phyloP scores from a whole-genome alignment of 2,797 vertebrate species.

The Percopsis omiscomaycus region DNA sequence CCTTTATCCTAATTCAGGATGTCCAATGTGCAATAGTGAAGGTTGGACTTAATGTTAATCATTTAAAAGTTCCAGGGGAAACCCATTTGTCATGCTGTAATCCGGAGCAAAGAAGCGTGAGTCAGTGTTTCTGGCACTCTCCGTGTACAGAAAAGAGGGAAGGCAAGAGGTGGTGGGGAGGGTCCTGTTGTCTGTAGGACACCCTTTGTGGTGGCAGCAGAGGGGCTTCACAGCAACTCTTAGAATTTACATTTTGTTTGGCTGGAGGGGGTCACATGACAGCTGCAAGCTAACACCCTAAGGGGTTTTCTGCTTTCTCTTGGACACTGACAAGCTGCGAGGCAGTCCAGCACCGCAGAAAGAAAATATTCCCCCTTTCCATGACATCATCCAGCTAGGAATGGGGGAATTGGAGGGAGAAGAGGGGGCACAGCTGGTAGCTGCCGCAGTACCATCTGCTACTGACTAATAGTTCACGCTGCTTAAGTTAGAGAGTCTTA shows the following conservation, averaged over 20 bases:
- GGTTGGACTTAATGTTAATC: slow-evolving; percentile 42
- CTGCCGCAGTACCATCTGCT: slow-evolving; percentile 93
- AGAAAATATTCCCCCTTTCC: slow-evolving; percentile 87
- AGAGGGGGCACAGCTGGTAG: slow-evolving; percentile 88
- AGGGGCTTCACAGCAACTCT: slow-evolving; percentile 68
- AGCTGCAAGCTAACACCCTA: slow-evolving; percentile 80
- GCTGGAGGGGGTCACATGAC: slow-evolving; percentile 80
- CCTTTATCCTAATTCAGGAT: slow-evolving; percentile 28
- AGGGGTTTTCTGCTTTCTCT: slow-evolving; percentile 80
- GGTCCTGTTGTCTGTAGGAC: slow-evolving; percentile 64
- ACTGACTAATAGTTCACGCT: slow-evolving; percentile 82
- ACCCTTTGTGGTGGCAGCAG: slow-evolving; percentile 78
- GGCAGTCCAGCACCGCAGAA: slow-evolving; percentile 78
- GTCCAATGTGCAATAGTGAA: slow-evolving; percentile 25
- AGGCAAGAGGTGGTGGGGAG: slow-evolving; percentile 34
- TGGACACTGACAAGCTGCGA: slow-evolving; percentile 84
- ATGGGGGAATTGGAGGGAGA: slow-evolving; percentile 59
- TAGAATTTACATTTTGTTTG: slow-evolving; percentile 77
- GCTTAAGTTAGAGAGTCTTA: slow-evolving; percentile 82
- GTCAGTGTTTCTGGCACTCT: slow-evolving; percentile 49
- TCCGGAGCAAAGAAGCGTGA: slow-evolving; percentile 43
- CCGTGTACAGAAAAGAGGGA: slow-evolving; percentile 37
- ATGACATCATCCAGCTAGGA: slow-evolving; percentile 86
- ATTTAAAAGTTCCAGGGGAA: slow-evolving; percentile 58
- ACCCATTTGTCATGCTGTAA: slow-evolving; percentile 60